These are phyloP conservation scores for Entomyzon cyanotis DNA, from an alignment of 2,113 vertebrate genomes.

Conservation along the genomic window DNA sequence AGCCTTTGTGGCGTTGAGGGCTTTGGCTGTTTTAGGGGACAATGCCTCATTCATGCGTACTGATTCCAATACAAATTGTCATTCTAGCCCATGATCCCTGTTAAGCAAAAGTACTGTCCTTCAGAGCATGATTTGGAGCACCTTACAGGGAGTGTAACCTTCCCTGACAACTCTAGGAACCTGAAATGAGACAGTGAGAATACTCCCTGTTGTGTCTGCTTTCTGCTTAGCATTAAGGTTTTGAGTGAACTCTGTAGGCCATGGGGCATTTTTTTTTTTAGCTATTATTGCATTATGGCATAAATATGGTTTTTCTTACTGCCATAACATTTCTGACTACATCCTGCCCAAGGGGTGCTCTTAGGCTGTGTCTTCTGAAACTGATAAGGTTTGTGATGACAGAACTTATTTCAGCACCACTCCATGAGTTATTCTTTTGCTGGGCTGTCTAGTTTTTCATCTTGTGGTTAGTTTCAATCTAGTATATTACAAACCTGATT, in stretches of 20 bases:
- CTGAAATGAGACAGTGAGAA: not conserved
- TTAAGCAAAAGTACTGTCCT: not conserved
- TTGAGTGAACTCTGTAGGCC: not conserved
- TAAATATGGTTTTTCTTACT: not conserved
- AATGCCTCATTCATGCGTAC: rapidly evolving
- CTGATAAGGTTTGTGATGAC: not conserved
- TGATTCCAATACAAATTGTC: not conserved
- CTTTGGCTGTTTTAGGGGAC: too few relatives aligned
- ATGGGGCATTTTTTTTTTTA: not conserved
- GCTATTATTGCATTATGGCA: not conserved
- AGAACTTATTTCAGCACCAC: not conserved
- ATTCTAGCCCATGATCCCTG: not conserved
- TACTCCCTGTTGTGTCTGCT: not conserved
- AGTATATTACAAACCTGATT: not conserved
- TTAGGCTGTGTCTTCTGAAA: not conserved
- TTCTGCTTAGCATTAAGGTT: not conserved
- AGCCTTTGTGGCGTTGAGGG: too few relatives aligned
- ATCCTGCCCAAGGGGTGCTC: not conserved
- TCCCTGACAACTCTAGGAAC: not conserved
- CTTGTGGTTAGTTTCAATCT: not conserved
- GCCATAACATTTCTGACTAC: not conserved
- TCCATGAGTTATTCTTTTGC: not conserved
- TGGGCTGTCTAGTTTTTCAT: not conserved
- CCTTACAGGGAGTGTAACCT: not conserved
- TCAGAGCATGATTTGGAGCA: not conserved